Evolutionary conservation across 1,140 invertebrate species (phyloP).

Genomic region (Bombus pyrosoma): DNA sequence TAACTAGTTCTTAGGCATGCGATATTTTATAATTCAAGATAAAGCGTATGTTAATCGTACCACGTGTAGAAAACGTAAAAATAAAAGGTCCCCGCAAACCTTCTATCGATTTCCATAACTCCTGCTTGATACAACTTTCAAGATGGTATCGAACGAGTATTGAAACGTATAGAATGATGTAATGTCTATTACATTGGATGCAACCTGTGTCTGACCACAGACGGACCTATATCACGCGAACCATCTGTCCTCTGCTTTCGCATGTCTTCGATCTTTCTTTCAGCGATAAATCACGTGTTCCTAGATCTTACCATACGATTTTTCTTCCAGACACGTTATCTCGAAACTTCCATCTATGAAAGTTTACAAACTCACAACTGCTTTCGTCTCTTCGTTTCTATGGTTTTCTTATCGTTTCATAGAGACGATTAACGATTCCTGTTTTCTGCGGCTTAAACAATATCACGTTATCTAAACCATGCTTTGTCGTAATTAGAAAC

Average conservation of each 20-base stretch:
- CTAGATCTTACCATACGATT: neutral
- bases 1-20: neutral
- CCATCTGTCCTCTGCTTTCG: neutral
- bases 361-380: neutral
- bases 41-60: neutral
- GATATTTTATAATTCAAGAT: neutral
- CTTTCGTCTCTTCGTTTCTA: too few species aligned
- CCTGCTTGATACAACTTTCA: neutral
- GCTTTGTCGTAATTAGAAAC: neutral
- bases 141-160: neutral
- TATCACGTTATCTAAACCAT: neutral
- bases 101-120: neutral
- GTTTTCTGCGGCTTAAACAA: neutral
- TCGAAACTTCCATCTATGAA: too few species aligned
- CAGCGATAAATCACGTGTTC: neutral
- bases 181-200: neutral
- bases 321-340: neutral
- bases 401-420: too few species aligned
- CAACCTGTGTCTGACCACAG: constrained; percentile 2
- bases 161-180: constrained; percentile 2
- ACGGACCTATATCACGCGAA: constrained; percentile 16
- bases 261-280: neutral
- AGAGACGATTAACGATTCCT: too few species aligned
- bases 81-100: neutral
- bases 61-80: neutral